phyloP scores from a whole-genome alignment of 2,113 vertebrate species.

The Ptilorrhoa leucosticta region DNA sequence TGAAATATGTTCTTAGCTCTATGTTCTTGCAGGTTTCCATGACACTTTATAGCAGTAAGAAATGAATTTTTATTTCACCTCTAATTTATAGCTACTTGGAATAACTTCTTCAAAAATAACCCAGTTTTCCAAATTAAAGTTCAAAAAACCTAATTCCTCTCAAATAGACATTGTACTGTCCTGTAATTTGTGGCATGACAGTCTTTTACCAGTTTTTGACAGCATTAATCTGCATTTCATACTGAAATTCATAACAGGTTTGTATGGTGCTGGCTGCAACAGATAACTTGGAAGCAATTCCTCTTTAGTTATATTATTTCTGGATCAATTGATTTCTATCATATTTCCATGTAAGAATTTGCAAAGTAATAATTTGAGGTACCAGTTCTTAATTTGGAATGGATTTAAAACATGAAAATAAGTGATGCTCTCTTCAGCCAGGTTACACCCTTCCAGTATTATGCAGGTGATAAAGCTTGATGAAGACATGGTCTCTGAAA shows the following conservation, averaged over 20 bases:
- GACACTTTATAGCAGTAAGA: neutral
- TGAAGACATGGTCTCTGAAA: neutral
- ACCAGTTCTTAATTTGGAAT: neutral
- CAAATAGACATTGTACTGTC: neutral
- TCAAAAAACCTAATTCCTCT: neutral
- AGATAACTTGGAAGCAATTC: neutral
- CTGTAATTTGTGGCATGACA: neutral
- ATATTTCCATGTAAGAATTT: neutral
- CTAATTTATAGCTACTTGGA: neutral
- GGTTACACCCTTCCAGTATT: neutral
- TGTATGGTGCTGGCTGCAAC: neutral
- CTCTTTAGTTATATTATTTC: neutral
- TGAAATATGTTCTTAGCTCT: neutral
- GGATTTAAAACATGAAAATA: neutral
- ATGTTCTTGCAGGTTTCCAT: neutral
- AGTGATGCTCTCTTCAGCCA: neutral
- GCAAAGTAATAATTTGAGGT: neutral
- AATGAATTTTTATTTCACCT: neutral
- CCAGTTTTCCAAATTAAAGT: neutral
- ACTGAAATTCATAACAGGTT: neutral
- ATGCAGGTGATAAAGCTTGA: neutral
- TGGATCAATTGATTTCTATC: neutral
- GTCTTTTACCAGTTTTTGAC: neutral
- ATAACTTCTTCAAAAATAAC: neutral
- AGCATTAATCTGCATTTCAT: neutral